phyloP scores from a whole-genome alignment of 2,888 invertebrate genomes.

The Dasysyrphus albostriatus region DNA sequence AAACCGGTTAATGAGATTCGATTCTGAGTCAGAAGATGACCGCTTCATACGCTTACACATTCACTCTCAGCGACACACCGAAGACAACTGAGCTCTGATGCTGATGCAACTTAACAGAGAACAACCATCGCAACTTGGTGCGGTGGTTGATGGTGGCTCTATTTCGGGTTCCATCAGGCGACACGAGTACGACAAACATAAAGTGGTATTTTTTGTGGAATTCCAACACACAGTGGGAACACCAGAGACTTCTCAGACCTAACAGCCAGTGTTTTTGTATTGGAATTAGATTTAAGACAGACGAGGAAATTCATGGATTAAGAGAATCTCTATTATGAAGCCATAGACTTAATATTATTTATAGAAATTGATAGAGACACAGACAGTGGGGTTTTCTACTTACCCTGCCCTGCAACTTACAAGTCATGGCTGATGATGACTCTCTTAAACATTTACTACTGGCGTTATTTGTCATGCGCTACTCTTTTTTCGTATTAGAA shows the following conservation, averaged over 20 bases:
- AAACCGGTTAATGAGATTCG: conserved; percentile 71
- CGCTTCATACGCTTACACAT: conserved; percentile 63
- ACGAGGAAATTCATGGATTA: conserved; percentile 10
- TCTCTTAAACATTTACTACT: neutral
- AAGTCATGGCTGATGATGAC: neutral
- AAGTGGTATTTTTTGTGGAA: conserved; percentile 17
- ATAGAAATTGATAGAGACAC: neutral
- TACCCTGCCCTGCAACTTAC: neutral
- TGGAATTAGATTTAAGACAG: neutral
- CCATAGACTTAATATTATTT: neutral
- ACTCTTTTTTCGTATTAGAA: neutral
- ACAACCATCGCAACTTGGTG: conserved; percentile 42
- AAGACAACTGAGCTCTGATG: conserved; percentile 33
- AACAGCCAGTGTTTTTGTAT: neutral
- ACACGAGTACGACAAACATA: neutral
- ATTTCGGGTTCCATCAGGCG: neutral
- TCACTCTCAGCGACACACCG: conserved; percentile 72
- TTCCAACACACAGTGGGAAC: conserved; percentile 30
- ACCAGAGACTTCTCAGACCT: neutral
- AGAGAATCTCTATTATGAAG: neutral
- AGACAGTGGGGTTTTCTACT: neutral
- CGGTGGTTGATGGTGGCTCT: conserved; percentile 34
- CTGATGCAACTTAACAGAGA: conserved; percentile 61
- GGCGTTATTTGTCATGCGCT: conserved; percentile 6
- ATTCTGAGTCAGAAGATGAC: conserved; percentile 44